Evolutionary conservation across 2,113 vertebrate species (phyloP).

Genomic region (Bungarus multicinctus): DNA sequence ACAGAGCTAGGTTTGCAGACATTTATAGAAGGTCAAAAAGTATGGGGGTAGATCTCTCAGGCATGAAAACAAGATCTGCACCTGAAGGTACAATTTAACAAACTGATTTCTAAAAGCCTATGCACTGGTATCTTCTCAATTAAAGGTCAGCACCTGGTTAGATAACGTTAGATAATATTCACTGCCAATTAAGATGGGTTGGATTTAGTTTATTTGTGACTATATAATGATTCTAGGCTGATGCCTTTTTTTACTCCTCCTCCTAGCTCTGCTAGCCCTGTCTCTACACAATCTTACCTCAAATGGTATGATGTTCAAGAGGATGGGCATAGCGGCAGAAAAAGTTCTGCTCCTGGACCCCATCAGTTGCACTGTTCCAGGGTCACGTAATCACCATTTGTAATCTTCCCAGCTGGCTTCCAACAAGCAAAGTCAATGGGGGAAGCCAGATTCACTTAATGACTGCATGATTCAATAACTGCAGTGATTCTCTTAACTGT

Average conservation of each 20-base stretch:
- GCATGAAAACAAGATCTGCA: neutral
- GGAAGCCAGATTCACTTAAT: neutral
- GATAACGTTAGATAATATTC: neutral
- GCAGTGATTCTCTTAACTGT: neutral
- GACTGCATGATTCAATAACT: neutral
- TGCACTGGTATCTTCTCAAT: neutral
- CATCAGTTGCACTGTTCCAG: neutral
- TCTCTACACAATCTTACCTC: neutral
- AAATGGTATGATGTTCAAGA: neutral
- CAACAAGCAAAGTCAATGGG: neutral
- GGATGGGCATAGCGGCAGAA: neutral
- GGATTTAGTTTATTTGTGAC: neutral
- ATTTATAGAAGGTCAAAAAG: neutral
- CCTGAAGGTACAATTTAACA: neutral
- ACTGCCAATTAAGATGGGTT: neutral
- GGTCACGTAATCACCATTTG: neutral
- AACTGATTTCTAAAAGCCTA: neutral
- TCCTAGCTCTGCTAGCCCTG: neutral
- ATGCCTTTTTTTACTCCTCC: neutral
- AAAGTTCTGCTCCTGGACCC: neutral
- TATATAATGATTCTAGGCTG: neutral
- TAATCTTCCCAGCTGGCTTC: neutral
- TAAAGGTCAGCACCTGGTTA: neutral
- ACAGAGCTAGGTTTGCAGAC: neutral
- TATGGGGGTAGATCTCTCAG: neutral